Evolutionary conservation across 2,888 invertebrate species (phyloP), one percentile per base, ranked within the genome.

Genomic region (Drosophila multiciliata): DNA sequence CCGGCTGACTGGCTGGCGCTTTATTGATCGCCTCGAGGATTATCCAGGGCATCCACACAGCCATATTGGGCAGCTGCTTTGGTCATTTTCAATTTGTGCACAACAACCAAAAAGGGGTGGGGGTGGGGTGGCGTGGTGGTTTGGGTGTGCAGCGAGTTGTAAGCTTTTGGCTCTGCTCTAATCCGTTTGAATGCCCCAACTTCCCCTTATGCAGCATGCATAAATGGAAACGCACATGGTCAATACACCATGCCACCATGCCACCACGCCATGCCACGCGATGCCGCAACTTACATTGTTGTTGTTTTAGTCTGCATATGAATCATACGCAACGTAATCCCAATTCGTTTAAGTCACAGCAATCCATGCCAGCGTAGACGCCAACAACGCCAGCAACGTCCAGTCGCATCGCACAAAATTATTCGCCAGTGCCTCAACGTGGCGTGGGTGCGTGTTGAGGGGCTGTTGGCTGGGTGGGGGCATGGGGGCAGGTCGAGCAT

Each of bases 291-390:
- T 38, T 26, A 49, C 48, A 17, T 67, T 81, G 73, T 75, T 86
- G 87, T 87, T 86, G 83, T 85, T 89, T 85, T 87, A 84, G 89
- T 87, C 82, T 75, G 69, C 87, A 87, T 89, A 89, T 87, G 86
- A 87, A 89, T 87, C 88, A 88, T 89, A 86, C 87, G 86, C 88
- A 87, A 85, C 90, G 83, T 87, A 87, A 87, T 87, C 87, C 87
- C 90, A 85, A 87, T 89, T 88, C 88, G 90, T 86, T 87, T 87
- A 87, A 87, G 89, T 87, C 89, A 82, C 89, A 73, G 74, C 82
- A 86, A 88, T 87, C 82, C 89, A 86, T 78, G 86, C 83, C 80
- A 76, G 77, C 82, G 82, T 77, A 67, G 69, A 69, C 74, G 87
- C 79, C 78, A 81, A 73, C 62, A 71, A 23, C 23, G 67, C 20